These are phyloP conservation scores for Aleiodes alternator DNA, from an alignment of 2,888 invertebrate species.

Conservation along the genomic window DNA sequence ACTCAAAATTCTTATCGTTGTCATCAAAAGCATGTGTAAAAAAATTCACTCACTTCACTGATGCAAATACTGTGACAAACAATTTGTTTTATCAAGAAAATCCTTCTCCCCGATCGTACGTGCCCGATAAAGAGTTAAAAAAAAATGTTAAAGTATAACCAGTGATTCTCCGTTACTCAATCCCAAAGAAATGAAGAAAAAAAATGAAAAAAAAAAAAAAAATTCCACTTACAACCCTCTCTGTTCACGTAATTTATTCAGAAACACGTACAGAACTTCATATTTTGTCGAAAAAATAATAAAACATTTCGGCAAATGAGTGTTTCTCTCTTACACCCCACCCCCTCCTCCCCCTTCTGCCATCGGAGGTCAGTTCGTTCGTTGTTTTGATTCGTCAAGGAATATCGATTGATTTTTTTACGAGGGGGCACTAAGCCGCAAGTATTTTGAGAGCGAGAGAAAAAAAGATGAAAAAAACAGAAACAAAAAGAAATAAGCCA, in stretches of 20 bases:
- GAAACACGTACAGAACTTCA: background rate
- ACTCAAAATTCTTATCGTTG: slow-evolving; percentile 11
- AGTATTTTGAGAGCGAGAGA: background rate
- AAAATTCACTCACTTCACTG: too few species aligned
- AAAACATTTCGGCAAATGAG: background rate
- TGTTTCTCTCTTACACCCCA: background rate
- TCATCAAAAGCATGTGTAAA: background rate
- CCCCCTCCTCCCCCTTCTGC: background rate
- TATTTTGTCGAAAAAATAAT: background rate
- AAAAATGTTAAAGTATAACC: background rate
- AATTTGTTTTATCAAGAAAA: too few species aligned
- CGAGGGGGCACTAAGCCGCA: background rate
- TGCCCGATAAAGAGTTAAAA: slow-evolving; percentile 32
- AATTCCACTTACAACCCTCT: slow-evolving; percentile 31
- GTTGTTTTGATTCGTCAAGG: background rate
- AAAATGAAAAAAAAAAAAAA: too few species aligned
- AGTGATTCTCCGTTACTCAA: slow-evolving; percentile 24
- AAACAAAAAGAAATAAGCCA: slow-evolving; percentile 30
- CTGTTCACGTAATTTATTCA: slow-evolving; percentile 15
- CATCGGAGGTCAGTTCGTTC: slow-evolving; percentile 10
- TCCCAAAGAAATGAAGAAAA: too few species aligned
- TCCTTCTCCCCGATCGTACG: slow-evolving; percentile 34
- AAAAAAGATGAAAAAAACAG: background rate
- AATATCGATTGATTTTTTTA: slow-evolving; percentile 27
- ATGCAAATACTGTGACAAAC: background rate